phyloP scores from a whole-genome alignment of 2,113 vertebrate species.

The Boulengeromyrus knoepffleri region DNA sequence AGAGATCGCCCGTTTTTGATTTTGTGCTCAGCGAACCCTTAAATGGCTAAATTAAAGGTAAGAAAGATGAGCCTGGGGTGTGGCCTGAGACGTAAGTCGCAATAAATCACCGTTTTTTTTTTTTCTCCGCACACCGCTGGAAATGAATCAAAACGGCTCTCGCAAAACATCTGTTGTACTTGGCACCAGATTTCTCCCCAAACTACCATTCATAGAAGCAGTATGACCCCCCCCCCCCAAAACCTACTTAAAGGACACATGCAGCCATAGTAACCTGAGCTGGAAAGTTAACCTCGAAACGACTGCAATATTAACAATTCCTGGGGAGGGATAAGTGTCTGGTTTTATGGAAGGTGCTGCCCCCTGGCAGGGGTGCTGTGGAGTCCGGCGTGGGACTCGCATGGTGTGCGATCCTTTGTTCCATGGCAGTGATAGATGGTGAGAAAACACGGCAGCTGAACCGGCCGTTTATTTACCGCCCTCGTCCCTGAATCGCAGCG shows the following conservation, averaged over 20 bases:
- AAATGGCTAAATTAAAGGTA: neutral
- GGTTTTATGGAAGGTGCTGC: neutral
- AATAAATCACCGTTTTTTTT: neutral
- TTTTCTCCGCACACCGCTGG: neutral
- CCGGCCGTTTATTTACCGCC: conserved; percentile 5
- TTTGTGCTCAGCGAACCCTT: neutral
- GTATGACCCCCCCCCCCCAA: neutral
- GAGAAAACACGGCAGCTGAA: conserved; percentile 6
- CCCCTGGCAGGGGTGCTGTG: neutral
- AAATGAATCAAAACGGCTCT: conserved; percentile 14
- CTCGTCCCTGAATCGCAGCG: neutral
- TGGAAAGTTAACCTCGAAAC: conserved; percentile 4
- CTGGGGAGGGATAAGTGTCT: conserved; percentile 5
- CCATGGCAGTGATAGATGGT: conserved; percentile 13
- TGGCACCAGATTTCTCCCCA: conserved; percentile 11
- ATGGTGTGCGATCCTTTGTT: neutral
- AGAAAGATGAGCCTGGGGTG: neutral
- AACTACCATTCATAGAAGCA: conserved; percentile 8
- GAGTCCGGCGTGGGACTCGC: neutral
- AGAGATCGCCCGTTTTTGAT: neutral
- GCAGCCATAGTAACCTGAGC: neutral
- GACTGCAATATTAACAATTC: neutral
- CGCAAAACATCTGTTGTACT: conserved; percentile 15
- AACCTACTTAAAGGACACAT: neutral
- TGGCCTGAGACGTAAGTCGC: neutral